Base-by-base conservation (phyloP, 2,113 vertebrate species). In the Crotophaga sulcirostris region DNA sequence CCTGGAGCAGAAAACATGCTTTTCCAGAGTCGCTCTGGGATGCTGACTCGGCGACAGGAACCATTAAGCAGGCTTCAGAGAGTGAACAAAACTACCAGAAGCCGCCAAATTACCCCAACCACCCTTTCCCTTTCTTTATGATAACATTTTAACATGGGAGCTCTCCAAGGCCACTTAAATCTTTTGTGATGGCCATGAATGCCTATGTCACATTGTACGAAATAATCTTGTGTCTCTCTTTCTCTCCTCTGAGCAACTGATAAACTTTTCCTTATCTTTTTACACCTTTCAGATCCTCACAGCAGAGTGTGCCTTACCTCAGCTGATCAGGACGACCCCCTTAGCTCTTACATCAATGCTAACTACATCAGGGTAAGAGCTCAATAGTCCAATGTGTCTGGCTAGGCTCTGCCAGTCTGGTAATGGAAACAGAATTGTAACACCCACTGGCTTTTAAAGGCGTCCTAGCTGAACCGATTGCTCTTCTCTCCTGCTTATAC, bases 231-330 rank as follows among this genome's bases (percentile, higher is more conserved):
- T 74, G 36, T 66, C 3, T 81, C 3, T 90, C 20, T 79, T 38
- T 91, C 13, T 55, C 5, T 68, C 34, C 47, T 92, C 60, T 88
- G 60, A 74, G 52, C 38, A 78, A 29, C 44, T 81, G 21, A 40
- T 74, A 67, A 80, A 60, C n/a, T 90, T 8, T 94, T 89, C 28
- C 68, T 84, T 94, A 38, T 94, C 90, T 97, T 60, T 88, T 60
- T 91, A 34, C 29, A 52, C 54, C 67, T 97, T 98, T 90, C 98
- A 99, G 99, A 99, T 97, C 99, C 99, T 90, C 99, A 99, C 98
- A 99, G 99, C 98, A 99, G 99, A 98, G 99, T 99, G 95, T 99
- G 99, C 96, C 97, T 99, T 97, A 98, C 98, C 91, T 98, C 99
- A 72, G 98, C 97, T 84, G 99, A 99, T 78, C 98, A 99, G 72